Conservation (phyloP, 2,888 invertebrate genomes). For the Cephonodes hylas region DNA sequence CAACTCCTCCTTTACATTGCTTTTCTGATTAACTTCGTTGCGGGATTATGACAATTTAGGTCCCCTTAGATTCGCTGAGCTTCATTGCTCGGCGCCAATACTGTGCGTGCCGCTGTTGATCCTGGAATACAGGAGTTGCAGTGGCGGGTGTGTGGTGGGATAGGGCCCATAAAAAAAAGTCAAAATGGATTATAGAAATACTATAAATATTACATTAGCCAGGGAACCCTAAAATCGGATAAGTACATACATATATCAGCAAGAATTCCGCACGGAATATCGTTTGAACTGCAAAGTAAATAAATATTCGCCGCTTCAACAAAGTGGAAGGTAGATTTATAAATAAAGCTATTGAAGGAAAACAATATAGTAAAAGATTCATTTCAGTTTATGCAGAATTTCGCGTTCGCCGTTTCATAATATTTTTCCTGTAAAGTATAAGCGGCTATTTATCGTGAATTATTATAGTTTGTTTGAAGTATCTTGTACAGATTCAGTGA, state of each 20-base stretch:
- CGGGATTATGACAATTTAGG: too few relatives aligned
- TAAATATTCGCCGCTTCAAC: neutral
- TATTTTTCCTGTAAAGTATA: neutral
- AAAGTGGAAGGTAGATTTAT: neutral
- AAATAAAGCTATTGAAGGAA: neutral
- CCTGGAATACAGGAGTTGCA: too few relatives aligned
- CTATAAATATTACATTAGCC: too few relatives aligned
- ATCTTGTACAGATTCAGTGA: neutral
- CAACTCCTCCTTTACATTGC: too few relatives aligned
- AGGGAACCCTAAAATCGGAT: neutral
- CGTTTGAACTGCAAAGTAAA: neutral
- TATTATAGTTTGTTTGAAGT: neutral
- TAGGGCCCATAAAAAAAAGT: too few relatives aligned
- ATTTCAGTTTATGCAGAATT: neutral
- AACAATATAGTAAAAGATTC: neutral
- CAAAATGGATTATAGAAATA: too few relatives aligned
- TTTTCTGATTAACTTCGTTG: too few relatives aligned
- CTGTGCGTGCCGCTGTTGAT: too few relatives aligned
- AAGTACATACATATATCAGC: neutral
- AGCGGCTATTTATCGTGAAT: neutral
- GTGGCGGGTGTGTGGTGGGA: too few relatives aligned
- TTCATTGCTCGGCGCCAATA: too few relatives aligned
- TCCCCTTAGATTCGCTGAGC: too few relatives aligned
- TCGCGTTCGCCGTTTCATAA: neutral
- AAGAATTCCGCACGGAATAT: neutral